Evolutionary conservation across 2,113 vertebrate species (phyloP).

Genomic region (Phocoena sinus): DNA sequence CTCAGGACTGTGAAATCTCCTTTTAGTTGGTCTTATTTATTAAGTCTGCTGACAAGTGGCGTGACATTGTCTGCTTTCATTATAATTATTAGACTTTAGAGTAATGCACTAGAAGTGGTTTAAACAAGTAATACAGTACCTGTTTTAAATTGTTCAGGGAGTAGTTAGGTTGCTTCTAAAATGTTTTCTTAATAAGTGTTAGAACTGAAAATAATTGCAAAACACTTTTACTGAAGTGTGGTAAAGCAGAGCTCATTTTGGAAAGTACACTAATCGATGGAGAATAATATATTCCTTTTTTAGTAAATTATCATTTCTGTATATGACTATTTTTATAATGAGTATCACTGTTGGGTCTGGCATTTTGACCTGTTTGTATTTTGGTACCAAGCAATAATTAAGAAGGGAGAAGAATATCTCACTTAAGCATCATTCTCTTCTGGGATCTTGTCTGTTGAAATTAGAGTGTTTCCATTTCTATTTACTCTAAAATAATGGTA

Average conservation of each 20-base stretch:
- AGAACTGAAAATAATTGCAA: slow-evolving; percentile 3
- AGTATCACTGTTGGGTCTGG: not conserved
- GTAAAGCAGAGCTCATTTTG: not conserved
- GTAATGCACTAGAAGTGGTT: not conserved
- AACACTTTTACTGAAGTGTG: not conserved
- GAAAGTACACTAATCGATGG: not conserved
- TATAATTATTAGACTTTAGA: not conserved
- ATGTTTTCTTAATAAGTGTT: not conserved
- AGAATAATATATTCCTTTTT: not conserved
- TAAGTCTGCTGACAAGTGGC: not conserved
- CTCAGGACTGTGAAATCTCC: not conserved
- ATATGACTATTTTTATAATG: not conserved
- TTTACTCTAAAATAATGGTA: not conserved
- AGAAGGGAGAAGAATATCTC: not conserved
- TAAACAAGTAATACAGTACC: not conserved
- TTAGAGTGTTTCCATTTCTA: not conserved
- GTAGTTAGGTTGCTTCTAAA: not conserved
- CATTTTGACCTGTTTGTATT: not conserved
- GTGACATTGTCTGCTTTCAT: not conserved
- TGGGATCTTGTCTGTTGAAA: not conserved
- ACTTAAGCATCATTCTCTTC: not conserved
- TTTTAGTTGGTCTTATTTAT: not conserved
- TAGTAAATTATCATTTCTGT: not conserved
- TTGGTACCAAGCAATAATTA: not conserved
- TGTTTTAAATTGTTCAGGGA: not conserved